Evolutionary conservation across 1,140 invertebrate species (phyloP), one percentile per base, ranked within the genome.

Genomic region (Drosophila setifemur): DNA sequence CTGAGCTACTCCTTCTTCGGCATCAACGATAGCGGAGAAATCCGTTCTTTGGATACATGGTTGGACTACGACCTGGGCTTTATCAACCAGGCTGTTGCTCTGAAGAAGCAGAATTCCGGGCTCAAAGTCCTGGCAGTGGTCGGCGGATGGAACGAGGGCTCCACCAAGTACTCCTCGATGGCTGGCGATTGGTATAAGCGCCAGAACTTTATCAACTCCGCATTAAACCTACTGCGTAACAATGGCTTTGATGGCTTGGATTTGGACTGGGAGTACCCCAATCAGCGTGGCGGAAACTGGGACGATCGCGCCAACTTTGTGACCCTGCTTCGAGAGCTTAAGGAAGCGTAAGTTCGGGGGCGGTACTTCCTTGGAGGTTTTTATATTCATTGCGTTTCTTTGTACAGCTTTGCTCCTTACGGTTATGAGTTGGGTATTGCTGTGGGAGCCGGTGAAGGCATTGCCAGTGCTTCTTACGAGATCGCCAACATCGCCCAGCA

Each of bases 191-290:
- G 92, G 33, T 67, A 45, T 2, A 64, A 86, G n/a, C 92, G 95
- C 19, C 85, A 90, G 2, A 92, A 75, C 26, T 95, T 96, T 54
- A 92, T 94, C 12, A 60, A 91, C 3, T 93, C 92, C 39, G 92
- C 93, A 0, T 85, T 95, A 1, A 61, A 90, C 0, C 93, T 94
- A 63, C 52, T 94, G 0, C 76, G 89, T 37, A 92, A 92, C 21
- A 91, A 95, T 68, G 91, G 92, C 4, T 96, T 97, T 58, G 94
- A 96, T 88, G 96, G 96, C 1, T 92, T 97, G 12, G 95, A 96
- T 83, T 11, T 96, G 2, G 95, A 96, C 79, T 96, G 95, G 95
- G 95, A 96, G 60, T 96, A 96, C 69, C 95, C 95, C 1, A 92
- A 91, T 18, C 92, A 93, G 63, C 90, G 94, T 49, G 95, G 94